Evolutionary conservation across 64 coral and sea anemone species (phyloP).

Genomic region (Cladopsammia gracilis): DNA sequence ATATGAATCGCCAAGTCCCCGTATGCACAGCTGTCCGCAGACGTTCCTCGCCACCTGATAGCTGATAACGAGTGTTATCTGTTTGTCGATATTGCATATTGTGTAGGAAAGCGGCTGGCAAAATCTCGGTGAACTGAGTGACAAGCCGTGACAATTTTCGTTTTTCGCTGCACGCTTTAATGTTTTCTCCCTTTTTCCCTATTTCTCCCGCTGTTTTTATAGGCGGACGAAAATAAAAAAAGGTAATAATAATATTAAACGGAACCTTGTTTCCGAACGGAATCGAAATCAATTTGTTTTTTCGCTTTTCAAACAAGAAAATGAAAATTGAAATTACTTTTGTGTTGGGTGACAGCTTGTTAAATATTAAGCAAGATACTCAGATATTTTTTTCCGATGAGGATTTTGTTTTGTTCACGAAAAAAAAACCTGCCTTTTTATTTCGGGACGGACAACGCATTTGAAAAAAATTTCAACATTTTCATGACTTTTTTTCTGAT

Average conservation of each 20-base stretch:
- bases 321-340: constrained; percentile 69
- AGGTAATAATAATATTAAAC: constrained; percentile 5
- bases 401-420: constrained; percentile 22
- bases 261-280: constrained; percentile 19
- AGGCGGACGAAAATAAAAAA: not conserved
- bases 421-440: not conserved
- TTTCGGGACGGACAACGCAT: not conserved
- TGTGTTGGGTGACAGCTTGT: constrained; percentile 54
- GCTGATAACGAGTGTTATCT: constrained; percentile 58
- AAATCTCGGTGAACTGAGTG: constrained; percentile 37
- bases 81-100: constrained; percentile 35
- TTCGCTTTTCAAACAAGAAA: constrained; percentile 66
- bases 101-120: constrained; percentile 40
- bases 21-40: constrained; percentile 51
- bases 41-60: constrained; percentile 29
- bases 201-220: not conserved
- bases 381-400: constrained; percentile 7
- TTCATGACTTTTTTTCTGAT: not conserved
- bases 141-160: not conserved
- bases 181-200: not conserved
- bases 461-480: not conserved
- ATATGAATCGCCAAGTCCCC: constrained; percentile 21
- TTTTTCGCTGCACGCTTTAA: not conserved
- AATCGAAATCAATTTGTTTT: constrained; percentile 37
- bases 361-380: constrained; percentile 64